Evolutionary conservation across 2,797 vertebrate genomes (phyloP), one percentile per base, ranked within the genome.

Genomic region (Pseudomugil gertrudae): DNA sequence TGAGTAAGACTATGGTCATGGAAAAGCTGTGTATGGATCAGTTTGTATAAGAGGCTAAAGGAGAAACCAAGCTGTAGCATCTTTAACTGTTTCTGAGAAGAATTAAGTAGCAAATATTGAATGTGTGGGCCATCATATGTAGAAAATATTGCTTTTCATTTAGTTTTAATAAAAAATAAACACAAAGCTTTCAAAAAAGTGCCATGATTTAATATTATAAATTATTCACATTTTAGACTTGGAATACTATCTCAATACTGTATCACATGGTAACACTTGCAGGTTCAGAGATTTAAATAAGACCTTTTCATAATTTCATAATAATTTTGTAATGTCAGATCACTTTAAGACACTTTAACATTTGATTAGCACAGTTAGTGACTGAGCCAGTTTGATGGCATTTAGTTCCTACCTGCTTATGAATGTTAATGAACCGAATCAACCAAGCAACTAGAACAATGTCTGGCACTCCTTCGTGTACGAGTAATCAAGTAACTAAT

Each of bases 101-200:
- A 78, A 74, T 64, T 74, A 0, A 6, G 48, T 66, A 76, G 35
- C 53, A 57, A 29, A 43, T 40, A 40, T 40, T 40, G 5, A 40
- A 14, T 19, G 17, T 43, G 29, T 59, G 55, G 51, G 59, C n/a
- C 70, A 69, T 66, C 53, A 66, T 27, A 63, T 69, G 73, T 66
- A 45, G 65, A 78, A 73, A 72, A 73, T 68, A 69, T 19, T 57
- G 67, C 45, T 14, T 55, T 82, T 74, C 69, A 72, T 58, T 56
- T 55, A 74, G 68, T 66, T 64, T 61, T 59, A 30, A 64, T 56
- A 23, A n/a, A n/a, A n/a, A n/a, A n/a, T n/a, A n/a, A n/a, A n/a
- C n/a, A n/a, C n/a, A n/a, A n/a, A n/a, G n/a, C n/a, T n/a, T 54
- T 24, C 54, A 4, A 24, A 48, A 48, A 24, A 53, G 33, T 76